phyloP scores from a whole-genome alignment of 2,888 invertebrate species.

The Parochlus steinenii region DNA sequence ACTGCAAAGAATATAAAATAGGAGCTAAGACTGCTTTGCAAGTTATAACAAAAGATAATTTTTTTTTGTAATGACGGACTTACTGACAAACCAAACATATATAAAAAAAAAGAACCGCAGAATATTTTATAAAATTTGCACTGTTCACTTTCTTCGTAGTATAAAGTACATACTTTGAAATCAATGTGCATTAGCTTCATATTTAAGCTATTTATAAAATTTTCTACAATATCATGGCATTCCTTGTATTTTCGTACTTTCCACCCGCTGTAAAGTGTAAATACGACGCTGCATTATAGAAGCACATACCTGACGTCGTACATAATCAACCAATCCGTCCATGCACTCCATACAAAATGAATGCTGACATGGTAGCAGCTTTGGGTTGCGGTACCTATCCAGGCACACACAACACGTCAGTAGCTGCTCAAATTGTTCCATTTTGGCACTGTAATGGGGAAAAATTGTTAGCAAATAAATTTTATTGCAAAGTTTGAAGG shows the following conservation, averaged over 20 bases:
- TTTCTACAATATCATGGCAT: too few species aligned
- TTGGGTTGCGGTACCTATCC: slow-evolving; percentile 95
- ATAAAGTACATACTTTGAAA: slow-evolving; percentile 1
- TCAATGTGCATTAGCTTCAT: too few species aligned
- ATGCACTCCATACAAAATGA: slow-evolving; percentile 98
- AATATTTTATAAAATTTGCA: not conserved
- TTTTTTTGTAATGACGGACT: not conserved
- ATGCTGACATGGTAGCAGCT: slow-evolving; percentile 97
- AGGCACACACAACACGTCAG: slow-evolving; percentile 96
- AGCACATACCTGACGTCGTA: slow-evolving; percentile 64
- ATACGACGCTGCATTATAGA: too few species aligned
- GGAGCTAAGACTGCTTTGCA: too few species aligned
- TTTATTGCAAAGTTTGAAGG: too few species aligned
- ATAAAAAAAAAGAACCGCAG: slow-evolving; percentile 3
- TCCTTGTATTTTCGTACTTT: too few species aligned
- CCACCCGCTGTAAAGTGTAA: too few species aligned
- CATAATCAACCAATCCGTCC: slow-evolving; percentile 92
- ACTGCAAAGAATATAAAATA: too few species aligned
- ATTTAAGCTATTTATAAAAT: too few species aligned
- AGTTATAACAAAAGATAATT: too few species aligned
- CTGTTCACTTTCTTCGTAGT: not conserved
- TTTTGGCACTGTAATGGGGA: too few species aligned
- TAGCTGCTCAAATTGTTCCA: slow-evolving; percentile 95
- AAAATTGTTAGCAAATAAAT: too few species aligned
- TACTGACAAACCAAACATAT: not conserved